Evolutionary conservation across 2,113 vertebrate species (phyloP), one percentile per base, ranked within the genome.

Genomic region (Solea solea): DNA sequence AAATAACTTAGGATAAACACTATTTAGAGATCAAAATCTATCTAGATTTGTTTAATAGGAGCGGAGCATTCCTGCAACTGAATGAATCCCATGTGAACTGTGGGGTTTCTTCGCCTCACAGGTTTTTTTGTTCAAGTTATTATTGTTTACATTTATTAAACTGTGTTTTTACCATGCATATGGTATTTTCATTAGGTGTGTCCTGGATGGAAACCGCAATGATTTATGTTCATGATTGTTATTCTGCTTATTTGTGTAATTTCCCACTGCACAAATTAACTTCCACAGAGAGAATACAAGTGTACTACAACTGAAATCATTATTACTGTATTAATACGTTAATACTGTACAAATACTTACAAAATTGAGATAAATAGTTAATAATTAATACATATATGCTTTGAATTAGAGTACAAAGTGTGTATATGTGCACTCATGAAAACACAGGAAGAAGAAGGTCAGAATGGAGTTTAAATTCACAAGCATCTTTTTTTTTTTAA

Each of bases 401-500:
- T 60, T 39, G 11, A 59, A 34, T 53, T 41, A 39, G 15, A 6
- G 44, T 58, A 9, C 39, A n/a, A 34, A 41, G 14, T 25, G 3
- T 57, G n/a, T 12, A 48, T 49, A 39, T 45, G 41, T 25, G 8
- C 5, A 58, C 14, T 62, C 10, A 66, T 58, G 25, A 50, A 69
- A 48, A 52, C 12, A 34, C 3, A 49, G 50, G 60, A 71, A 59
- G 50, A 85, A 59, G 21, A 46, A 72, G 77, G 80, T 73, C 57
- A 72, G 68, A 28, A 63, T 81, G 55, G 28, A 64, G 48, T 80
- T 87, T 66, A 61, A 76, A 66, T 80, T 81, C 60, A 73, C 48
- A 41, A 48, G 50, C 57, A 50, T 69, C 74, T 82, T 71, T 81
- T 77, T 75, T 82, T 73, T 69, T 39, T 49, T 13, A 82, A 64